Base-by-base conservation (phyloP, 2,888 invertebrate species). In the Leptarthrus brevirostris region DNA sequence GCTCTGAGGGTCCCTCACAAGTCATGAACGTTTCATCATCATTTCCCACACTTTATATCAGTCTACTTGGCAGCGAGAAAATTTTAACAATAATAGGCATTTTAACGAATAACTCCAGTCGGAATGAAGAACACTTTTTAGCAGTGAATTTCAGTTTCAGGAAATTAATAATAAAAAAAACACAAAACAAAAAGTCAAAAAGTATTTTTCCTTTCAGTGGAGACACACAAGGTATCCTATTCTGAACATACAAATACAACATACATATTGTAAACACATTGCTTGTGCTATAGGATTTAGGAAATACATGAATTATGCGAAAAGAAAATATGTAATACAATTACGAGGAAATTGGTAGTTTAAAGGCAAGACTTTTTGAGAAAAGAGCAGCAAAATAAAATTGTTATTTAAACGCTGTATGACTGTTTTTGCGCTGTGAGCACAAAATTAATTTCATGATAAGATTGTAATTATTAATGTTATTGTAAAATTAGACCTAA, bases 381-480 rank as follows among this genome's bases (percentile, higher is more conserved):
- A 52, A 69, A 69, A 47, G 69, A 69, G 52, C 69, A 69, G 69
- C 69, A 52, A 52, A 69, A 69, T 69, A 69, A 58, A 52, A 69
- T 52, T 69, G 49, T 69, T 69, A 69, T 69, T 69, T 69, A 22
- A 44, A 73, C n/a, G 64, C 64, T 64, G 73, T 54, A 74, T 53
- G 73, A 74, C 73, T 74, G 73, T 74, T 74, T 74, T 74, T 74
- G 73, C 73, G 73, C 73, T 74, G 73, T 74, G 73, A 74, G 73
- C 73, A 74, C 73, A 74, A 74, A 69, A 74, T 64, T 53, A 64
- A 73, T 64, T 73, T 73, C 73, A 73, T 58, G 49, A 73, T 52
- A 56, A 73, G 61, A 73, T 58, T 72, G 49, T 69, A 69, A 69
- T 69, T 52, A 69, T 69, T 69, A 64, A 52, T 69, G 52, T 52